Evolutionary conservation across 2,797 vertebrate genomes (phyloP).

Genomic region (Gymnopithys bicolor): DNA sequence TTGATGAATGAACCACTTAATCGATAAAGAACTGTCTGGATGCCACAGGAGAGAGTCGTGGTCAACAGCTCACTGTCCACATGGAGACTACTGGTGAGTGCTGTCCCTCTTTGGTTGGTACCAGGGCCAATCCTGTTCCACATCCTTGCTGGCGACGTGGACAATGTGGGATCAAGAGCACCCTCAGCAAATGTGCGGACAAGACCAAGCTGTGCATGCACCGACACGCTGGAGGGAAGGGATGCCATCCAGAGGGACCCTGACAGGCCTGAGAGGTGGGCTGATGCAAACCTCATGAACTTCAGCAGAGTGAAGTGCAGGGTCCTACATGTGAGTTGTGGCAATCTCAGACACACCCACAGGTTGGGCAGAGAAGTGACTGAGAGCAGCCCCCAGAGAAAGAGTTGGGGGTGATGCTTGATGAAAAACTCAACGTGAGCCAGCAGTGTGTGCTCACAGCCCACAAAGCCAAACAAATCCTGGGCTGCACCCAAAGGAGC

Average conservation of each 20-base stretch:
- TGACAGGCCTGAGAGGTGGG: fast-evolving
- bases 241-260: neutral
- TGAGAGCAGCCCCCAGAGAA: neutral
- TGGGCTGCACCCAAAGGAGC: neutral
- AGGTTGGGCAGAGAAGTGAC: neutral
- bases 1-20: neutral
- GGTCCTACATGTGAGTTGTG: too few relatives aligned
- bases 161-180: neutral
- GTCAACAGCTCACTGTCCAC: neutral
- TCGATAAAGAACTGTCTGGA: neutral
- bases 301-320: neutral
- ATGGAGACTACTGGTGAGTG: neutral
- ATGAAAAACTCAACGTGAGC: neutral
- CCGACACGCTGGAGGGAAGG: neutral
- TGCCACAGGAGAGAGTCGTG: neutral
- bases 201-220: fast-evolving
- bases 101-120: neutral
- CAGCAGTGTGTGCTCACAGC: neutral
- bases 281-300: neutral
- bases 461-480: neutral
- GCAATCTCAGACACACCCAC: neutral
- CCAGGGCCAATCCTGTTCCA: neutral
- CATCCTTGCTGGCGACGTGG: neutral
- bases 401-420: neutral
- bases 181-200: fast-evolving